These are phyloP conservation scores for Lutraria lutraria DNA, from an alignment of 2,888 invertebrate genomes.

Conservation along the genomic window DNA sequence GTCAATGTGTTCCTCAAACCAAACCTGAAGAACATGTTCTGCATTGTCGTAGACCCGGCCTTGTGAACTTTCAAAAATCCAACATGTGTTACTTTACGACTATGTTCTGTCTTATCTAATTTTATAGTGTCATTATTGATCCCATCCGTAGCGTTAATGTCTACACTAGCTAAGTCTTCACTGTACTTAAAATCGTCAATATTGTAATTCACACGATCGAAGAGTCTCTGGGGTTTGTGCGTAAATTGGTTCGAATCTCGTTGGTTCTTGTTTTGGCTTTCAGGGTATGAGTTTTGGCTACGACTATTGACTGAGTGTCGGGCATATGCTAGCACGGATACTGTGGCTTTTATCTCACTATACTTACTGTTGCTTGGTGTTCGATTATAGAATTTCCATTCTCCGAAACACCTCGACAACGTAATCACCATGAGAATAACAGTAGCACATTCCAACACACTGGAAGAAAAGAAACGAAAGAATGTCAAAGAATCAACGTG, in stretches of 20 bases:
- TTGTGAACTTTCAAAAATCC: conserved; percentile 58
- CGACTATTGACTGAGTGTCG: neutral
- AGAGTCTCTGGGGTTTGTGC: neutral
- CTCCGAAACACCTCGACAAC: neutral
- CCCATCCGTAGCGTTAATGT: neutral
- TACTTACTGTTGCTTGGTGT: neutral
- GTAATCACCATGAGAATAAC: neutral
- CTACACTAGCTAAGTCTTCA: neutral
- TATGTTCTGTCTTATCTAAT: neutral
- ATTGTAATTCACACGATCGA: neutral
- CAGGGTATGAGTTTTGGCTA: neutral
- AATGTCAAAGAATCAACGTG: no score
- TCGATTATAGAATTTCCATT: neutral
- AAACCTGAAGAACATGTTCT: conserved; percentile 54
- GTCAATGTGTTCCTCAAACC: conserved; percentile 40
- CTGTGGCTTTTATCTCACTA: neutral
- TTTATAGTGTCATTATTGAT: neutral
- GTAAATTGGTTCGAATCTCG: neutral
- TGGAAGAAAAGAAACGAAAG: neutral
- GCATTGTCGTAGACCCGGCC: conserved; percentile 56
- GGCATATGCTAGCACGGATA: neutral
- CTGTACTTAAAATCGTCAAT: neutral
- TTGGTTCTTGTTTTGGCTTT: neutral
- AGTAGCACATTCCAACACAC: neutral
- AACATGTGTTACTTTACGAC: conserved; percentile 18